Evolutionary conservation across 2,797 vertebrate species (phyloP).

Genomic region (Hoplostethus mediterraneus): DNA sequence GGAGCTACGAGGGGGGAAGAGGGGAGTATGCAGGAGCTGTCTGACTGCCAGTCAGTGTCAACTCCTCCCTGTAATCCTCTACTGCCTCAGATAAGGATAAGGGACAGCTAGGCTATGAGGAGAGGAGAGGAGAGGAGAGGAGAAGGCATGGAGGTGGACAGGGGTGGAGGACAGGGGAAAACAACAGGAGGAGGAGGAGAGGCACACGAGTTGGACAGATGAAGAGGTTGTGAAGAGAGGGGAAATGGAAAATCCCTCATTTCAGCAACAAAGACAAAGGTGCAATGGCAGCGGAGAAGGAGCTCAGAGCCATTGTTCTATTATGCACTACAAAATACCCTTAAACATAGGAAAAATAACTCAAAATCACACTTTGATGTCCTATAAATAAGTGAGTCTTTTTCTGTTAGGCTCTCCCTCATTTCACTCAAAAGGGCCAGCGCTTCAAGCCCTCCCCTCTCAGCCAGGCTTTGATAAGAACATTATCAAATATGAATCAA

Average conservation of each 20-base stretch:
- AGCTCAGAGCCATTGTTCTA: constrained; percentile 23
- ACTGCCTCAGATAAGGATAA: constrained; percentile 61
- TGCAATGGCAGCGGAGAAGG: constrained; percentile 31
- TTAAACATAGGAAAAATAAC: constrained; percentile 38
- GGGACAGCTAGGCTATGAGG: constrained; percentile 19
- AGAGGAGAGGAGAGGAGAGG: constrained; percentile 8
- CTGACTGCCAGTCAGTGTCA: constrained; percentile 74
- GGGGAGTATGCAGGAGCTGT: constrained; percentile 69
- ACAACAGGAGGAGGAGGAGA: no score
- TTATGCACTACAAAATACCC: constrained; percentile 34
- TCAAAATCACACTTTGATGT: constrained; percentile 19
- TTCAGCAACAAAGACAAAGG: constrained; percentile 7
- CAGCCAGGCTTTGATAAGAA: constrained; percentile 31
- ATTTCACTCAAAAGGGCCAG: constrained; percentile 44
- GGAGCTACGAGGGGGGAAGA: constrained; percentile 58
- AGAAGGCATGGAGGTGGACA: neutral
- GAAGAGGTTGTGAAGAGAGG: constrained; percentile 23
- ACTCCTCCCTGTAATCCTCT: constrained; percentile 72
- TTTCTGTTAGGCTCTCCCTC: constrained; percentile 37
- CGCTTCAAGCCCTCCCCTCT: constrained; percentile 25
- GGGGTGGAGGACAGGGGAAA: neutral
- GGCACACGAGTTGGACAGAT: constrained; percentile 21
- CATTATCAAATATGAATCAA: constrained; percentile 68
- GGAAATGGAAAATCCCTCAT: constrained; percentile 11
- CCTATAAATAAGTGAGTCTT: constrained; percentile 22